These are phyloP conservation scores for Sparus aurata DNA, from an alignment of 2,797 vertebrate genomes.

Conservation along the genomic window DNA sequence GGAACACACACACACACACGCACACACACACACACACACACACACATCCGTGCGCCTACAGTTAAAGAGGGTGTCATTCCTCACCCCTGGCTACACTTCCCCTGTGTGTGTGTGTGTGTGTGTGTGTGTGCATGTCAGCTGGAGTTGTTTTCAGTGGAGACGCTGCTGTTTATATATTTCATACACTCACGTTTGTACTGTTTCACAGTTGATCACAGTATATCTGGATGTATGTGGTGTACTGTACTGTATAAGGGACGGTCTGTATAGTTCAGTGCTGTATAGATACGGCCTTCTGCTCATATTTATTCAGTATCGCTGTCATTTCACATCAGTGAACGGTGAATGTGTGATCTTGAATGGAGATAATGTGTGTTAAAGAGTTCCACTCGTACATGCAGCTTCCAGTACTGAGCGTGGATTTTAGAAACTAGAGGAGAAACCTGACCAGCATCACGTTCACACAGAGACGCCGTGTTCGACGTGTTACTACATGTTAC, in stretches of 20 bases:
- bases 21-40: constrained; percentile 25
- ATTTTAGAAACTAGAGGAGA: too few relatives aligned
- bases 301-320: not conserved
- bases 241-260: rapidly evolving
- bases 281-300: not conserved
- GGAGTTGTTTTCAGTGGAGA: constrained; percentile 42
- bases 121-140: constrained; percentile 52
- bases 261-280: not conserved
- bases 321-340: not conserved
- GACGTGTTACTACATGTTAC: too few relatives aligned
- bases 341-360: not conserved
- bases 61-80: constrained; percentile 21
- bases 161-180: constrained; percentile 17
- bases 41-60: not conserved
- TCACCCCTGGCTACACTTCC: constrained; percentile 43
- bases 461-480: too few relatives aligned
- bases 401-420: too few relatives aligned
- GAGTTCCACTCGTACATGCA: too few relatives aligned
- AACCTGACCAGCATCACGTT: too few relatives aligned
- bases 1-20: constrained; percentile 20
- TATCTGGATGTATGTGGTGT: not conserved
- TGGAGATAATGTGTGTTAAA: not conserved
- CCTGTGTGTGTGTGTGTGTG: constrained; percentile 2
- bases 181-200: not conserved
- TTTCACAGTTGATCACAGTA: constrained; percentile 1